A percentile compares a stretch with the other conserved stretches of the same genome.
phyloP scores from a whole-genome alignment of 2,113 vertebrate species.

The Carollia perspicillata region DNA sequence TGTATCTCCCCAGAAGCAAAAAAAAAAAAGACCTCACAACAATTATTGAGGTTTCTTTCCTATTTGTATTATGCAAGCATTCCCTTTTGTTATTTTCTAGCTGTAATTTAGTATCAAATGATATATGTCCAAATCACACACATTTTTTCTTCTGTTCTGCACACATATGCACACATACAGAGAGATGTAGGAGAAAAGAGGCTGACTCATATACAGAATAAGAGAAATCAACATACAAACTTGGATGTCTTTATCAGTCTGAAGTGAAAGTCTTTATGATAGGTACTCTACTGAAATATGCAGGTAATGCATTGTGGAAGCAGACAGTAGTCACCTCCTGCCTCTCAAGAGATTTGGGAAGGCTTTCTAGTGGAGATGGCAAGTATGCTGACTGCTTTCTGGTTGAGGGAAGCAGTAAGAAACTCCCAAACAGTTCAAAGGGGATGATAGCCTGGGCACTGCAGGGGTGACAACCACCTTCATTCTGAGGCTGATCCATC shows the following conservation, averaged over 20 bases:
- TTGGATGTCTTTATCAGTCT: not conserved
- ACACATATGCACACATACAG: not conserved
- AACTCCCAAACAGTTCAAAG: not conserved
- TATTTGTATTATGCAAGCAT: not conserved
- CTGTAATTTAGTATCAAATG: not conserved
- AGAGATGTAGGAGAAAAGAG: not conserved
- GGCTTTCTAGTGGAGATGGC: not conserved
- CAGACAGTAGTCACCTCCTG: not conserved
- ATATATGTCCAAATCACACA: not conserved
- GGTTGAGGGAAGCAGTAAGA: not conserved
- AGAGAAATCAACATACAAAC: not conserved
- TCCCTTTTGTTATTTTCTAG: not conserved
- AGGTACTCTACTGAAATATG: not conserved
- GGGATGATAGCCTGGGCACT: accelerated
- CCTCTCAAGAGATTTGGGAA: not conserved
- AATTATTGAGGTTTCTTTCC: not conserved
- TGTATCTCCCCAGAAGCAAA: not conserved
- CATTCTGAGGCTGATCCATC: not conserved
- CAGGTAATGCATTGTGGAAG: not conserved
- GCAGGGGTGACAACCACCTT: not conserved
- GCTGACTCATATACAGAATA: not conserved
- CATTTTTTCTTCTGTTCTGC: not conserved
- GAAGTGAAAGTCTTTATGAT: not conserved
- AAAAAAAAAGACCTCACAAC: too few species aligned
- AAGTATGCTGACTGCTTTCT: not conserved